Percentiles rank a stretch among this genome's conserved stretches.
Conservation (phyloP, 1,140 invertebrate species). For the Mizuhopecten yessoensis region DNA sequence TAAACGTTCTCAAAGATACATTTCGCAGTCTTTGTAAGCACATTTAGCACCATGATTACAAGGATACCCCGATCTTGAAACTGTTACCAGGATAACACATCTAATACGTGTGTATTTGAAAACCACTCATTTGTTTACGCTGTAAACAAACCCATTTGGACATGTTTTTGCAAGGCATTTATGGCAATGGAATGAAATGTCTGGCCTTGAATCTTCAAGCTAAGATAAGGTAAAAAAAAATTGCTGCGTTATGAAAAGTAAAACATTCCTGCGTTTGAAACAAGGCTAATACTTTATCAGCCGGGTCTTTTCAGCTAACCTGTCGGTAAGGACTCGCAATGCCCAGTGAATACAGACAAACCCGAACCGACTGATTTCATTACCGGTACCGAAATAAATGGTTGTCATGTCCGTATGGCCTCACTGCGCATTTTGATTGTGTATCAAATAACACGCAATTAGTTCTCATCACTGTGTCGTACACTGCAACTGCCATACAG, state of each 20-base stretch:
- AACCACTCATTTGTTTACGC: neutral
- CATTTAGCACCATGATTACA: too few species aligned
- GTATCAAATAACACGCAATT: constrained; percentile 6
- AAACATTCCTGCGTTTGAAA: neutral
- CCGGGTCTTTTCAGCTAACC: neutral
- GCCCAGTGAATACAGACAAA: neutral
- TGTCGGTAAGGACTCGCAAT: neutral
- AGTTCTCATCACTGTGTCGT: neutral
- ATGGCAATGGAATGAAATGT: neutral
- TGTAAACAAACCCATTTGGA: neutral
- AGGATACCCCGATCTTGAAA: too few species aligned
- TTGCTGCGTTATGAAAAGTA: neutral
- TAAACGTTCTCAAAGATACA: too few species aligned
- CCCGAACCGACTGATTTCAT: constrained; percentile 6
- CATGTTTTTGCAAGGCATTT: neutral
- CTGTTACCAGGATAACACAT: too few species aligned
- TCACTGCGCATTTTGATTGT: neutral
- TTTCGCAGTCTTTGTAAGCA: too few species aligned
- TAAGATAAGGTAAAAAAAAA: too few species aligned
- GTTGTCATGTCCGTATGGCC: neutral
- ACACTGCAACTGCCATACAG: neutral
- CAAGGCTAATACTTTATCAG: neutral
- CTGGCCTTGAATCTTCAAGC: neutral
- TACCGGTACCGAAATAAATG: neutral
- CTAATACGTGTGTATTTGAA: too few species aligned